Evolutionary conservation across 2,797 vertebrate species (phyloP).

Genomic region (Tauraco hartlaubi): DNA sequence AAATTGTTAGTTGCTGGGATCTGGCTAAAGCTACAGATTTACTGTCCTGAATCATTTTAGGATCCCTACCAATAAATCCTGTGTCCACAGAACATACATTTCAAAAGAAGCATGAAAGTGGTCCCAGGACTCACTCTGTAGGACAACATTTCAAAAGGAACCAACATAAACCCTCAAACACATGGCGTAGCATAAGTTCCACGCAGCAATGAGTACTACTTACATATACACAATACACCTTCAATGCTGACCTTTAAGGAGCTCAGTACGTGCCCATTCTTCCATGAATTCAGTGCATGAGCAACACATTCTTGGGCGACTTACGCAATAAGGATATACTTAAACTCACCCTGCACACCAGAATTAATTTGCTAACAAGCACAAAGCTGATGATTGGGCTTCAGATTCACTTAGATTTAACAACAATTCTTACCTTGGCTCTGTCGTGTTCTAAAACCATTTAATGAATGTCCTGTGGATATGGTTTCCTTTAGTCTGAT

Average conservation of each 20-base stretch:
- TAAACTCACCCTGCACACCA: not conserved
- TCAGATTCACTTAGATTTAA: not conserved
- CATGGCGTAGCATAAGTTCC: fast-evolving
- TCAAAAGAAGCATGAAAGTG: not conserved
- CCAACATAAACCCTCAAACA: not conserved
- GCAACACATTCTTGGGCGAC: not conserved
- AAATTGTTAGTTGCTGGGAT: not conserved
- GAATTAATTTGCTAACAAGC: not conserved
- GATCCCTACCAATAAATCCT: not conserved
- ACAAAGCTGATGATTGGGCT: not conserved
- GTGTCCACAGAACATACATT: not conserved
- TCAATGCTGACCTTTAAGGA: not conserved
- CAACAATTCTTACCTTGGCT: not conserved
- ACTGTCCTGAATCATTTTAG: not conserved
- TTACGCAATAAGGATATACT: not conserved
- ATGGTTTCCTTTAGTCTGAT: not conserved
- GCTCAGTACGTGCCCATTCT: not conserved
- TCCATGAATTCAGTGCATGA: not conserved
- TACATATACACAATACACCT: not conserved
- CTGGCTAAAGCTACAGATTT: not conserved
- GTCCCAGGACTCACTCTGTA: not conserved
- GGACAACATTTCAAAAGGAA: not conserved
- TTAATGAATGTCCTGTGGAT: not conserved
- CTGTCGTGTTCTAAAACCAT: not conserved
- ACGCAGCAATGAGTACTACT: not conserved